Conservation (phyloP, 92 coral and sea anemone species). For the Parazoanthus swiftii region DNA sequence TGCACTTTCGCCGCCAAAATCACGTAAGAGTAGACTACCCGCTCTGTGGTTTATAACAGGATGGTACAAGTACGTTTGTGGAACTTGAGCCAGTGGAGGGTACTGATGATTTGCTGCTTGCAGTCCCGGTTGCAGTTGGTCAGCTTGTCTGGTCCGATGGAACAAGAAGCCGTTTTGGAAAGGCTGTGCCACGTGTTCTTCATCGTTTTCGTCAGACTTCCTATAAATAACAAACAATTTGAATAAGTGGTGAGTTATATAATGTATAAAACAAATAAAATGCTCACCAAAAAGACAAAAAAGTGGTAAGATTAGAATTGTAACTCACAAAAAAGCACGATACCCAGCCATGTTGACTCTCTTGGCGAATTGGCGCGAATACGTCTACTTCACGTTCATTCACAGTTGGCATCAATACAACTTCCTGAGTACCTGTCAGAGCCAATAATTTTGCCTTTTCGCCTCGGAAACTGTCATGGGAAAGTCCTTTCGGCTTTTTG, state of each 20-base stretch:
- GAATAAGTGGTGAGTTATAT: conserved; percentile 24
- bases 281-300: conserved; percentile 15
- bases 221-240: conserved; percentile 17
- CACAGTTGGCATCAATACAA: conserved; percentile 41
- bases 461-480: too few relatives aligned
- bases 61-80: conserved; percentile 13
- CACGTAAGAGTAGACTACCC: conserved; percentile 25
- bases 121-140: conserved; percentile 21
- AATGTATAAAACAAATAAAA: conserved; percentile 24
- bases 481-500: background rate
- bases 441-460: background rate
- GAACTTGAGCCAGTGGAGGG: conserved; percentile 33
- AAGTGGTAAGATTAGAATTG: conserved; percentile 10
- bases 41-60: conserved; percentile 20
- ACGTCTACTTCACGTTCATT: conserved; percentile 31
- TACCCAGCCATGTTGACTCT: conserved; percentile 39
- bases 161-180: conserved; percentile 30
- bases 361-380: conserved; percentile 36
- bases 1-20: conserved; percentile 28
- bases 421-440: conserved; percentile 31
- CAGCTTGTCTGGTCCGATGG: conserved; percentile 23
- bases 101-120: conserved; percentile 20
- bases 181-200: conserved; percentile 12
- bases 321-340: conserved; percentile 12
- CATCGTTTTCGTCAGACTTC: conserved; percentile 23